phyloP scores from a whole-genome alignment of 2,113 vertebrate species.

The Lycocorax pyrrhopterus region DNA sequence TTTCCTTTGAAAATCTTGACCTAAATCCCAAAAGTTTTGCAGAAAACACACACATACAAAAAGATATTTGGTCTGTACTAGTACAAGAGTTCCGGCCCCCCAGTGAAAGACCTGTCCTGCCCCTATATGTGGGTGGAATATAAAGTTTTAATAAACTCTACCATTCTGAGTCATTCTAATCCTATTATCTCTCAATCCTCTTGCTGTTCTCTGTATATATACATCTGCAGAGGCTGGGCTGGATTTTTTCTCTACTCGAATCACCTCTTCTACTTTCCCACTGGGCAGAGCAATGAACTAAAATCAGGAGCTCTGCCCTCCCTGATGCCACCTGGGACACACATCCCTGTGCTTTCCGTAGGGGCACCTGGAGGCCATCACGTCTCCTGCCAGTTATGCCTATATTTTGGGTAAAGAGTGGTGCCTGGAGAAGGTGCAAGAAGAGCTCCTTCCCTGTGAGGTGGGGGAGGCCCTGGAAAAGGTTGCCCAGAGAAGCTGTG shows the following conservation, averaged over 20 bases:
- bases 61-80: not conserved
- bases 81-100: not conserved
- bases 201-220: not conserved
- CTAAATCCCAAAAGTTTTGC: not conserved
- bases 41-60: not conserved
- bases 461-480: not conserved
- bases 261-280: not conserved
- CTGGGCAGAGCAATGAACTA: not conserved
- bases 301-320: not conserved
- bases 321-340: not conserved
- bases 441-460: not conserved
- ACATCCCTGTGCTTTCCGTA: not conserved
- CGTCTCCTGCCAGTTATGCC: not conserved
- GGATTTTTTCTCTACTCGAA: not conserved
- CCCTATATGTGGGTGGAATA: not conserved
- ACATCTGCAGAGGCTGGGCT: not conserved
- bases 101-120: not conserved
- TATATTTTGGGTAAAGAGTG: not conserved
- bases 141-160: not conserved
- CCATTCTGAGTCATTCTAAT: conserved; percentile 35
- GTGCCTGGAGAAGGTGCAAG: not conserved
- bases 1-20: not conserved
- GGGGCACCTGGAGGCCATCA: too few species aligned
- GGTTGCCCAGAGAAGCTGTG: not conserved
- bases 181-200: not conserved